These are phyloP conservation scores for Chelonus formosanus DNA, from an alignment of 2,888 invertebrate genomes.

Conservation along the genomic window DNA sequence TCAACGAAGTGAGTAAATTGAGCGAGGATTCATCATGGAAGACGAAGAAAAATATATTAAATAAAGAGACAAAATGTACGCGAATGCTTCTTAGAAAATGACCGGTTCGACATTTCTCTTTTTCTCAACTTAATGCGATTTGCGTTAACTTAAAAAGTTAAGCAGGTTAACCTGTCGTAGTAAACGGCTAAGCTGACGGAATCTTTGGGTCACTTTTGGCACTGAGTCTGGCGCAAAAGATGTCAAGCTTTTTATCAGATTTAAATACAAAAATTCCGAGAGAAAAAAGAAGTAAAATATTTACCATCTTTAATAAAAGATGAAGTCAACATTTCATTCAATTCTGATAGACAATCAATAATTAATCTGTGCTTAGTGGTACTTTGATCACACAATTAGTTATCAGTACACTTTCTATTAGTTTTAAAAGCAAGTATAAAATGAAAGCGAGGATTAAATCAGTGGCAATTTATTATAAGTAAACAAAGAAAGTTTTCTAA, in stretches of 20 bases:
- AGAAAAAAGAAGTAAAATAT: no score
- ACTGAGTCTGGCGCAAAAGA: no score
- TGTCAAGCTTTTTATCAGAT: no score
- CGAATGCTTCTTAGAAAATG: slow-evolving; percentile 27
- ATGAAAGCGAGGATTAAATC: no score
- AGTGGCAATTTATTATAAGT: neutral
- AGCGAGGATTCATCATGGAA: slow-evolving; percentile 24
- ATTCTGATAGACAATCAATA: no score
- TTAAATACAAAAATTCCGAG: no score
- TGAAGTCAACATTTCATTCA: no score
- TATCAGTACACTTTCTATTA: no score
- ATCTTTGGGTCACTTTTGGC: slow-evolving; percentile 36
- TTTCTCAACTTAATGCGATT: slow-evolving; percentile 49
- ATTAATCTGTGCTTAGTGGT: no score
- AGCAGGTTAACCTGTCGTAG: slow-evolving; percentile 48
- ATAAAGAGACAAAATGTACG: slow-evolving; percentile 19
- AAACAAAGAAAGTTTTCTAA: neutral
- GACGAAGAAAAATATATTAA: slow-evolving; percentile 1
- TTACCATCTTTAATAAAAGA: no score
- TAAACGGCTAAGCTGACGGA: slow-evolving; percentile 44
- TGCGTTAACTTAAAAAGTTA: slow-evolving; percentile 52
- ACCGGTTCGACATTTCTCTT: slow-evolving; percentile 13
- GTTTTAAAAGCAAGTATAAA: no score
- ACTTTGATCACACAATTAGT: no score
- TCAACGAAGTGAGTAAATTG: slow-evolving; percentile 37